Conservation (phyloP, 2,888 invertebrate genomes). For the Baccha elongata region DNA sequence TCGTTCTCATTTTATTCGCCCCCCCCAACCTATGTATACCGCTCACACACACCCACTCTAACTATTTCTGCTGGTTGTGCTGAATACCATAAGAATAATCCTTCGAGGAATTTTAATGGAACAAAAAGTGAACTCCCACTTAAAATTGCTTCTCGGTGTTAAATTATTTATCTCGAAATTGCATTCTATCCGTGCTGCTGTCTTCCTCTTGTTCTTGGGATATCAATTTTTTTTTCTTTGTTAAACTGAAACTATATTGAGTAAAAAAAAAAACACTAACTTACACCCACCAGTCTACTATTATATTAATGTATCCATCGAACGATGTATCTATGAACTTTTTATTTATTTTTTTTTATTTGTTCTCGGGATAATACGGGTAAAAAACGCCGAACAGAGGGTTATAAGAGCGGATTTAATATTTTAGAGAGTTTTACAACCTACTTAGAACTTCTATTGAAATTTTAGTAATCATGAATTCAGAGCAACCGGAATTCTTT, state of each 20-base stretch:
- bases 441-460: conserved; percentile 63
- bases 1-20: conserved; percentile 1
- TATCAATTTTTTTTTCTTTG: conserved; percentile 2
- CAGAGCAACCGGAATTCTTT: conserved; percentile 18
- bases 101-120: conserved; percentile 27
- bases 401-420: conserved; percentile 47
- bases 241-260: conserved; percentile 17
- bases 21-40: neutral
- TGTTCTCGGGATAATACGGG: neutral
- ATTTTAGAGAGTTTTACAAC: conserved; percentile 65
- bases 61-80: neutral
- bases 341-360: neutral
- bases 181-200: conserved; percentile 37
- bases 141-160: conserved; percentile 31
- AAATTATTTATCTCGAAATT: conserved; percentile 57
- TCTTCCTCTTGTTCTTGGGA: conserved; percentile 14
- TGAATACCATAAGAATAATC: neutral
- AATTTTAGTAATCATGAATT: conserved; percentile 61
- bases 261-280: neutral
- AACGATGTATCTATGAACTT: conserved; percentile 28
- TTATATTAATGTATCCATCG: conserved; percentile 28
- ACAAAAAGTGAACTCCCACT: conserved; percentile 16
- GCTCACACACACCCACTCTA: neutral
- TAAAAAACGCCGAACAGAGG: neutral
- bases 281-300: neutral